Evolutionary conservation across 2,113 vertebrate genomes (phyloP).

Genomic region (Colaptes auratus): DNA sequence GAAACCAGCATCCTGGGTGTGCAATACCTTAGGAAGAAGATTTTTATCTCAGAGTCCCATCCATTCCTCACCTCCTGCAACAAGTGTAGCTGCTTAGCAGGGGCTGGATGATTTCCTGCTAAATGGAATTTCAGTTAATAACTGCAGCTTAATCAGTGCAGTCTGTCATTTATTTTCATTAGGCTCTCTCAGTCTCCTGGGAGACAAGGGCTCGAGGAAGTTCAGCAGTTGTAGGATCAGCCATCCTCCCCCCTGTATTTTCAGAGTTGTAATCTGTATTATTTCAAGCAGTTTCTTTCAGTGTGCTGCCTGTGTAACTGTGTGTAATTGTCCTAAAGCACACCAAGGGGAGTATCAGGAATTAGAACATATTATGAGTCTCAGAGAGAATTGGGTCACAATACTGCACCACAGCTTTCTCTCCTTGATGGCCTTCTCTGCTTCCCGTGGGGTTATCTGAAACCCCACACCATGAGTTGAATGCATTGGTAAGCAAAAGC

Average conservation of each 20-base stretch:
- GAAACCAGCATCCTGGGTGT: neutral
- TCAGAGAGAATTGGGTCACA: neutral
- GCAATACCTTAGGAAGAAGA: neutral
- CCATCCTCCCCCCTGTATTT: neutral
- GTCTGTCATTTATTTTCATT: slow-evolving; percentile 12
- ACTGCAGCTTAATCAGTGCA: neutral
- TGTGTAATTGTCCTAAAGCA: neutral
- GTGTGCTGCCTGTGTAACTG: neutral
- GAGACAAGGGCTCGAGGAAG: neutral
- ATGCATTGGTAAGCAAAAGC: neutral
- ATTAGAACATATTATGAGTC: neutral
- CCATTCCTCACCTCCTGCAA: neutral
- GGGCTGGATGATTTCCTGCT: neutral
- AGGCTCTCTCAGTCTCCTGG: neutral
- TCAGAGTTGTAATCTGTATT: neutral
- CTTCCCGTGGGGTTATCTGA: neutral
- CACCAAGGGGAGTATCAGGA: neutral
- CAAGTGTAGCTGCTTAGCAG: neutral
- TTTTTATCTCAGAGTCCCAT: neutral
- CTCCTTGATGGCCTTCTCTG: neutral
- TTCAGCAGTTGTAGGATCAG: neutral
- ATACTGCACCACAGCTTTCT: neutral
- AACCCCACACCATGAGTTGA: neutral
- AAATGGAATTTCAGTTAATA: neutral
- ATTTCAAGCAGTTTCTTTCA: neutral